A percentile compares a stretch with the other conserved stretches of the same genome.
These are phyloP conservation scores for Aphidoletes aphidimyza DNA, from an alignment of 2,888 invertebrate species.

Conservation along the genomic window DNA sequence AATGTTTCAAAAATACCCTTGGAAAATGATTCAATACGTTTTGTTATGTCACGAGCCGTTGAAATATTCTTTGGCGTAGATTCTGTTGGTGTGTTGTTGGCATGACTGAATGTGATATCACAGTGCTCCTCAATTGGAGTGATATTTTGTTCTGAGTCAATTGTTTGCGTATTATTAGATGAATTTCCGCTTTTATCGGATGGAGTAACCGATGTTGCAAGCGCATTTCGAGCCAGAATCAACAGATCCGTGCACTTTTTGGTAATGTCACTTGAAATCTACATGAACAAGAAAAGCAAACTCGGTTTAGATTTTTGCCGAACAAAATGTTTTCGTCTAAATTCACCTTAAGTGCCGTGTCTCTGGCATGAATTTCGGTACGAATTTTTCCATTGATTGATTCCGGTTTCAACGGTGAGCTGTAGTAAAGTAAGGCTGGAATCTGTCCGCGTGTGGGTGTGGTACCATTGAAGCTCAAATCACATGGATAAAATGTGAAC, in stretches of 20 bases:
- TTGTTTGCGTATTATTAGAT: constrained; percentile 67
- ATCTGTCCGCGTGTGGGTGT: constrained; percentile 93
- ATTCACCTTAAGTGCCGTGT: constrained; percentile 73
- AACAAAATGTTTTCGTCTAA: not conserved
- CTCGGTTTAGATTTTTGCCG: no score
- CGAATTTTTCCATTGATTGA: constrained; percentile 59
- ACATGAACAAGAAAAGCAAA: constrained; percentile 60
- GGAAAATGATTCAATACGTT: constrained; percentile 66
- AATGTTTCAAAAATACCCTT: constrained; percentile 67
- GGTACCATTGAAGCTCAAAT: constrained; percentile 96
- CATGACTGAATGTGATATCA: constrained; percentile 66
- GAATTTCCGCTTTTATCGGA: constrained; percentile 70
- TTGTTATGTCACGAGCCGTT: constrained; percentile 66
- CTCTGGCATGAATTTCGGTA: constrained; percentile 64
- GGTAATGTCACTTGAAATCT: constrained; percentile 81
- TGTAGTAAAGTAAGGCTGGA: constrained; percentile 84
- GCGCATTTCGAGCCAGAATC: constrained; percentile 78
- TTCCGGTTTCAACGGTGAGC: constrained; percentile 64
- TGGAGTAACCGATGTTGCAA: constrained; percentile 68
- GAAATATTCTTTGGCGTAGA: constrained; percentile 63
- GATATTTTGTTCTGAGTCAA: constrained; percentile 67
- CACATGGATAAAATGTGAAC: constrained; percentile 90
- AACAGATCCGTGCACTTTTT: constrained; percentile 81
- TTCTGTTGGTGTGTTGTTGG: constrained; percentile 57
- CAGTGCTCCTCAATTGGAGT: constrained; percentile 67